A percentile compares a stretch with the other conserved stretches of the same genome.
Conservation (phyloP, 2,888 invertebrate species). For the Eucriotettix oculatus region DNA sequence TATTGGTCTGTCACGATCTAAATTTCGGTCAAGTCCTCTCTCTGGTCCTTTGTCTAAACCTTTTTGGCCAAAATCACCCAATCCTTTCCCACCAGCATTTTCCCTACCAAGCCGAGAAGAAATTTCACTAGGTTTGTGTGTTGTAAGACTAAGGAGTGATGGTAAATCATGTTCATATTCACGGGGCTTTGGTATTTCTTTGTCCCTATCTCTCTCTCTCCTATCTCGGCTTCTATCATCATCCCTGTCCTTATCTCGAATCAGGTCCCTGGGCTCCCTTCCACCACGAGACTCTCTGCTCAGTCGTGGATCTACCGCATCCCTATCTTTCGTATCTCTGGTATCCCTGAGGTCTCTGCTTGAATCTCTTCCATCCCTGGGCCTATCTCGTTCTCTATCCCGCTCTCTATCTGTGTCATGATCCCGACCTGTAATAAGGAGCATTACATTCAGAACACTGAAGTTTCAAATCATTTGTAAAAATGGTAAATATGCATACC, state of each 20-base stretch:
- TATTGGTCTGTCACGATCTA: background rate
- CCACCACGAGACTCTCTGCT: constrained; percentile 1
- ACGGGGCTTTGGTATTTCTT: constrained; percentile 9
- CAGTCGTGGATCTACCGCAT: background rate
- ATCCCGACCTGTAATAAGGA: background rate
- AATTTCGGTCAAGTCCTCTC: background rate
- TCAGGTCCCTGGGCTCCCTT: constrained; percentile 16
- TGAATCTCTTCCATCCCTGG: constrained; percentile 19
- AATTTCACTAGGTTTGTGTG: background rate
- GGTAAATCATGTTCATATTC: constrained; percentile 14
- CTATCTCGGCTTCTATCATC: background rate
- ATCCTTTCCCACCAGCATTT: background rate
- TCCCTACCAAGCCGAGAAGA: constrained; percentile 1
- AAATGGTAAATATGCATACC: background rate
- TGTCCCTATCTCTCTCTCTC: constrained; percentile 10
- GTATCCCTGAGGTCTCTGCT: constrained; percentile 1
- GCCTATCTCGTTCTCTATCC: constrained; percentile 8
- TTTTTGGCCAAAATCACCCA: constrained; percentile 2
- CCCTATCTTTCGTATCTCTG: constrained; percentile 5
- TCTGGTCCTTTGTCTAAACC: background rate
- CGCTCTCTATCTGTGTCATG: constrained; percentile 6
- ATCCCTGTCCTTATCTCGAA: constrained; percentile 13
- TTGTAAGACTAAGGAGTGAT: constrained; percentile 8
- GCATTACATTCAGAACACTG: background rate
- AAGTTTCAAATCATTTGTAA: background rate